Evolutionary conservation across 2,888 invertebrate species (phyloP).

Genomic region (Neoitamus cyanurus): DNA sequence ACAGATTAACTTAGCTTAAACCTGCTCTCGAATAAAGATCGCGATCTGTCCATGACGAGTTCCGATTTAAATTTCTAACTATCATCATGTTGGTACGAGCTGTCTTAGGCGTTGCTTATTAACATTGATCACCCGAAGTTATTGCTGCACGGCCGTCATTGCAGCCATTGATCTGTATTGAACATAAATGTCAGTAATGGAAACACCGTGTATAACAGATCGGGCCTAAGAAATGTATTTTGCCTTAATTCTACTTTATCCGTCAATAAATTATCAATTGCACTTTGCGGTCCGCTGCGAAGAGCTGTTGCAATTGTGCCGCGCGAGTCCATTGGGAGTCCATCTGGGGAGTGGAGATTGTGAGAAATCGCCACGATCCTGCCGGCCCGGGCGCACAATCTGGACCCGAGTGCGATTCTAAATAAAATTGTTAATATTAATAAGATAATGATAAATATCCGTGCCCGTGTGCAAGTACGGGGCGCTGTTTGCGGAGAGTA

Average conservation of each 20-base stretch:
- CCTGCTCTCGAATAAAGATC: slow-evolving; percentile 12
- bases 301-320: background rate
- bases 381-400: background rate
- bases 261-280: slow-evolving; percentile 52
- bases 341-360: background rate
- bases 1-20: background rate
- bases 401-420: slow-evolving; percentile 1
- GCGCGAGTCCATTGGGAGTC: background rate
- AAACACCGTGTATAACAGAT: slow-evolving; percentile 50
- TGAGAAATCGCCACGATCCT: background rate
- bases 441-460: slow-evolving; percentile 39
- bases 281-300: background rate
- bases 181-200: slow-evolving; percentile 50
- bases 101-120: slow-evolving; percentile 48
- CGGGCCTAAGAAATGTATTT: slow-evolving; percentile 48
- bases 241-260: slow-evolving; percentile 51
- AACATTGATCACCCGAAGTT: slow-evolving; percentile 50
- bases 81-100: slow-evolving; percentile 46
- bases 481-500: background rate
- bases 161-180: slow-evolving; percentile 42
- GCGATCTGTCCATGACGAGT: slow-evolving; percentile 42
- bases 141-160: slow-evolving; percentile 34
- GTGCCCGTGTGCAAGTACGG: background rate
- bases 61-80: slow-evolving; percentile 48
- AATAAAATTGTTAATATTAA: slow-evolving; percentile 47